Evolutionary conservation across 2,888 invertebrate species (phyloP).

Genomic region (Globia sparganii): DNA sequence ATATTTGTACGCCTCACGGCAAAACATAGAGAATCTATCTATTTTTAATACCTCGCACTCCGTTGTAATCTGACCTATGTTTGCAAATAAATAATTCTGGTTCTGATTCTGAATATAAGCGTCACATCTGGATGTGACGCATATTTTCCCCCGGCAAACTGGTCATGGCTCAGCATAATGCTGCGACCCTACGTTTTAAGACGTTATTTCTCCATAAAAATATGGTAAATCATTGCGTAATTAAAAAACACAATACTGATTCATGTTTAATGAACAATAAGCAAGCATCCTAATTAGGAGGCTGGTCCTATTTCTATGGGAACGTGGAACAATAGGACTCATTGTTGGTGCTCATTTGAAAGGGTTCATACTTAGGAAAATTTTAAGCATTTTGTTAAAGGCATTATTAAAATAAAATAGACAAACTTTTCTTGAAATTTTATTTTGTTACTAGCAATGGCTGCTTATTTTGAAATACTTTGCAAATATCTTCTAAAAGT

Average conservation of each 20-base stretch:
- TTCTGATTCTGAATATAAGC: too few species aligned
- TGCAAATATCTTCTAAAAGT: not conserved
- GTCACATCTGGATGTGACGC: too few species aligned
- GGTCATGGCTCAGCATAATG: not conserved
- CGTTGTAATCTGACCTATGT: too few species aligned
- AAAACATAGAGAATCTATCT: too few species aligned
- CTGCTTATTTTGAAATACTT: too few species aligned
- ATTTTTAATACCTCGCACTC: too few species aligned
- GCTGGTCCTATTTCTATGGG: conserved; percentile 58
- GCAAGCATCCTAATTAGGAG: conserved; percentile 59
- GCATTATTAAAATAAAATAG: conserved; percentile 43
- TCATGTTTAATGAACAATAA: conserved; percentile 58
- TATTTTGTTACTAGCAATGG: not conserved
- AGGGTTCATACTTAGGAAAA: conserved; percentile 59
- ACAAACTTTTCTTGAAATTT: conserved; percentile 23
- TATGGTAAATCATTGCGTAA: conserved; percentile 16
- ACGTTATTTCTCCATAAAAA: not conserved
- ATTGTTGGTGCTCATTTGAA: conserved; percentile 65
- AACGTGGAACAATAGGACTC: conserved; percentile 59
- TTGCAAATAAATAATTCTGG: too few species aligned
- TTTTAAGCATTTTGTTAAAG: conserved; percentile 53
- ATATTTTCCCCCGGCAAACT: too few species aligned
- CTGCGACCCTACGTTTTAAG: not conserved
- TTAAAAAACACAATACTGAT: conserved; percentile 39
- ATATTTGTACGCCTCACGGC: too few species aligned